phyloP scores from a whole-genome alignment of 2,113 vertebrate species.

The Cricetomys ansorgei region DNA sequence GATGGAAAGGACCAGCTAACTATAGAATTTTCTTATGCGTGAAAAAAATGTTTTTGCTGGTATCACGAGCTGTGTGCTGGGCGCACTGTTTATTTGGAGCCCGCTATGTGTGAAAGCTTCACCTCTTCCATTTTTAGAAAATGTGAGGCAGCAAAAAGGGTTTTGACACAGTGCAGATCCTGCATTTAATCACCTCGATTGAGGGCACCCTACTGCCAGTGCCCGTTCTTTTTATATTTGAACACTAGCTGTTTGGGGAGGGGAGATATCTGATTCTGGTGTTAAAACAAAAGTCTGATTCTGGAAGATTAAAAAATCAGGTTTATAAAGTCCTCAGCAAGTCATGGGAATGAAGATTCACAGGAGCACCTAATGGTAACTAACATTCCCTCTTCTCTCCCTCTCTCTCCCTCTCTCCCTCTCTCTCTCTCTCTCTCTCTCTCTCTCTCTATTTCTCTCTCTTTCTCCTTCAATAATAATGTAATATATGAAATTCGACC shows the following conservation, averaged over 20 bases:
- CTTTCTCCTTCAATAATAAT: not conserved
- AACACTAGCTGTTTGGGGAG: not conserved
- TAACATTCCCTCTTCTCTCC: not conserved
- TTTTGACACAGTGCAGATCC: slow-evolving; percentile 75
- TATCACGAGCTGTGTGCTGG: slow-evolving; percentile 54
- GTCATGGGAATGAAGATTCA: slow-evolving; percentile 42
- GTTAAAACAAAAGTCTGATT: slow-evolving; percentile 37
- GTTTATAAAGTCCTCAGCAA: not conserved
- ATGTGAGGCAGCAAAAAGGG: slow-evolving; percentile 72
- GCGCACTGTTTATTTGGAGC: slow-evolving; percentile 53
- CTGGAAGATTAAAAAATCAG: slow-evolving; percentile 29
- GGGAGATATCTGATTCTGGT: not conserved
- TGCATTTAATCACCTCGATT: slow-evolving; percentile 49
- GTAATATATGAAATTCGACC: not conserved
- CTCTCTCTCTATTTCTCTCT: not conserved
- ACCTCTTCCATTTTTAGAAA: slow-evolving; percentile 81
- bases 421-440: not conserved
- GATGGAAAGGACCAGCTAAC: slow-evolving; percentile 27
- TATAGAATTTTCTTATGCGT: slow-evolving; percentile 27
- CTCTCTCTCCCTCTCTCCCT: not conserved
- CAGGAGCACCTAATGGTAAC: slow-evolving; percentile 61
- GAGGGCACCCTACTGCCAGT: not conserved
- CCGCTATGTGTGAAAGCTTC: slow-evolving; percentile 68
- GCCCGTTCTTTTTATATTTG: slow-evolving; percentile 1
- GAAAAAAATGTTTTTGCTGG: slow-evolving; percentile 19